Base-by-base conservation (phyloP, 30 jellyfish, hydroid and myxozoan genomes). In the Pelagia noctiluca region DNA sequence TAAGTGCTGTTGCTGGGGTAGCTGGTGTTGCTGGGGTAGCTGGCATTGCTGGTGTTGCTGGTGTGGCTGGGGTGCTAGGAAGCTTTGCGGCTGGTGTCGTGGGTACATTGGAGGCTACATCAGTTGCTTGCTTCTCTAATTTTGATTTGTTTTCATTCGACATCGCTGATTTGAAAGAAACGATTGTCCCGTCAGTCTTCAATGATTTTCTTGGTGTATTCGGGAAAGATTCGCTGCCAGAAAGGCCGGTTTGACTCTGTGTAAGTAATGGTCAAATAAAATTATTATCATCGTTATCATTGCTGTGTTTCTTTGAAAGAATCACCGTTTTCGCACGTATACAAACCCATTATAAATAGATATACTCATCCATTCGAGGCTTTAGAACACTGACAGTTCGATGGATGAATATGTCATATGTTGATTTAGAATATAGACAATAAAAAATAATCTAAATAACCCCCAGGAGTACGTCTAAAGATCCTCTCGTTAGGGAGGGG, bases 31-130 rank as follows among this genome's bases (percentile, higher is more conserved):
- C 57, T 5, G 57, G 16, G 57, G 57, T 42, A 5, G 89, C 42
- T n/a, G 89, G 89, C 75, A 79, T 46, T 3, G 79, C 79, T 8
- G 79, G 79, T 7, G 79, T 66, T 12, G 85, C 72, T 19, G 85
- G 72, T 5, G 85, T 42, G 2, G 68, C 77, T 19, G 87, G 66
- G 22, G 46, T 31, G 37, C 48, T 74, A 5, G 82, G 82, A 24
- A 67, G n/a, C 32, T 10, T 79, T 36, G 75, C 29, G 29, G 90
- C 46, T 2, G 74, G 16, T 52, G 68, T 52, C 21, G 68, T 52
- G 8, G 57, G 12, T 52, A 30, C 21, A 10, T 42, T 16, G 16
- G 57, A 42, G 16, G 16, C 57, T 16, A n/a, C n/a, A n/a, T n/a
- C n/a, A n/a, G n/a, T n/a, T n/a, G n/a, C n/a, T n/a, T n/a, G n/a